A percentile compares a stretch with the other conserved stretches of the same genome.
Evolutionary conservation across 2,888 invertebrate species (phyloP).

Genomic region (Pseudoips prasinana): DNA sequence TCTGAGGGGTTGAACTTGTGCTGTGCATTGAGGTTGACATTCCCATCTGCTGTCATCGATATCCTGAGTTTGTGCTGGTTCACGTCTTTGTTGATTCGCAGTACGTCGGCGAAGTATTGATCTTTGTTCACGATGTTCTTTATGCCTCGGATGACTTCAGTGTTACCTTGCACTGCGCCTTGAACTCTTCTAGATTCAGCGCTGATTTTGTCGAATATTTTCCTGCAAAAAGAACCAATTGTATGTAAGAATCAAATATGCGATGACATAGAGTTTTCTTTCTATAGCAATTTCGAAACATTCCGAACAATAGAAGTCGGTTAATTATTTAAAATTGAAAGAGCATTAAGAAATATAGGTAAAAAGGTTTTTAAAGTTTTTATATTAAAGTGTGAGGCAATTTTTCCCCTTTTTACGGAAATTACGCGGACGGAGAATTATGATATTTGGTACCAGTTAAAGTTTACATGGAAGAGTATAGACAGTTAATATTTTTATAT

Average conservation of each 20-base stretch:
- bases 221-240: constrained; percentile 62
- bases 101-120: constrained; percentile 79
- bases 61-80: constrained; percentile 75
- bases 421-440: too few species aligned
- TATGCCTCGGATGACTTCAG: constrained; percentile 80
- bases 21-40: constrained; percentile 67
- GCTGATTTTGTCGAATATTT: constrained; percentile 81
- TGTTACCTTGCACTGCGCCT: constrained; percentile 72
- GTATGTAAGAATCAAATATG: background rate
- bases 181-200: constrained; percentile 77
- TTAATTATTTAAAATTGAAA: too few species aligned
- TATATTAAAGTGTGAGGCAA: too few species aligned
- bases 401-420: too few species aligned
- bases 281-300: too few species aligned
- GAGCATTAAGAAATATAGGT: too few species aligned
- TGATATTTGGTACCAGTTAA: too few species aligned
- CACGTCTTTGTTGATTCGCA: constrained; percentile 76
- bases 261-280: too few species aligned
- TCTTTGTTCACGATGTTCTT: constrained; percentile 77
- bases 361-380: too few species aligned
- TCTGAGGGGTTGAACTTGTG: constrained; percentile 67
- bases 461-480: too few species aligned
- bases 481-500: too few species aligned
- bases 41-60: constrained; percentile 71
- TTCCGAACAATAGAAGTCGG: too few species aligned